These are phyloP conservation scores for Dicyrtomina minuta DNA, from an alignment of 2,888 invertebrate species.

Conservation along the genomic window DNA sequence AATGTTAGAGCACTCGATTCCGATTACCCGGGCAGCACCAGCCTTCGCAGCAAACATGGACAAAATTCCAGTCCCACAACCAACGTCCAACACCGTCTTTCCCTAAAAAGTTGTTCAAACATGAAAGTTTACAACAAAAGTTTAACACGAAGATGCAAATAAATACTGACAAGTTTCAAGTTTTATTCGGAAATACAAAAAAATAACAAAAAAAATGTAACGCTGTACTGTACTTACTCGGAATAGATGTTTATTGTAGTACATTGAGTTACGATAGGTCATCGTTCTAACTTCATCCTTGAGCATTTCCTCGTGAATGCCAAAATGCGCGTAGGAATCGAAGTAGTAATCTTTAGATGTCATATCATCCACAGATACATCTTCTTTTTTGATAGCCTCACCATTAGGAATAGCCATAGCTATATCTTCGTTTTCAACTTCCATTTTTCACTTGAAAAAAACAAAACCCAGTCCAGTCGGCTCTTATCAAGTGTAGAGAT, in stretches of 20 bases:
- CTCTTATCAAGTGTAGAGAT: too few species aligned
- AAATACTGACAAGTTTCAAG: not conserved
- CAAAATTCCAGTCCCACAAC: conserved; percentile 97
- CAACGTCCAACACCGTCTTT: conserved; percentile 90
- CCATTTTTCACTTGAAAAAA: conserved; percentile 32
- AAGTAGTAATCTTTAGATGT: conserved; percentile 99
- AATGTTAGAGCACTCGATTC: conserved; percentile 98
- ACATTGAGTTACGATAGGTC: conserved; percentile 98
- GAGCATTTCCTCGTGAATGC: conserved; percentile 99
- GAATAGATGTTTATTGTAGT: conserved; percentile 98
- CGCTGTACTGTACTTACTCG: conserved; percentile 61
- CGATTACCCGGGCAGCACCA: conserved; percentile 91
- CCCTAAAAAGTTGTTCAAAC: conserved; percentile 59
- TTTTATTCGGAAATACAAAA: too few species aligned
- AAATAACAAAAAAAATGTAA: too few species aligned
- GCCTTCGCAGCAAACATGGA: conserved; percentile 99
- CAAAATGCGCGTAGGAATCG: conserved; percentile 99
- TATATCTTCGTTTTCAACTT: conserved; percentile 37
- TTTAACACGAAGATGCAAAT: not conserved
- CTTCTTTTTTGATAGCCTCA: conserved; percentile 29
- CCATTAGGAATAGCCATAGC: conserved; percentile 31
- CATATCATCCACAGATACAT: conserved; percentile 86
- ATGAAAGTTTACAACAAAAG: not conserved
- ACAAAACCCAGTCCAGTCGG: not conserved
- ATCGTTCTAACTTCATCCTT: conserved; percentile 98